phyloP scores from a whole-genome alignment of 2,797 vertebrate genomes.

The Aulostomus chinensis region DNA sequence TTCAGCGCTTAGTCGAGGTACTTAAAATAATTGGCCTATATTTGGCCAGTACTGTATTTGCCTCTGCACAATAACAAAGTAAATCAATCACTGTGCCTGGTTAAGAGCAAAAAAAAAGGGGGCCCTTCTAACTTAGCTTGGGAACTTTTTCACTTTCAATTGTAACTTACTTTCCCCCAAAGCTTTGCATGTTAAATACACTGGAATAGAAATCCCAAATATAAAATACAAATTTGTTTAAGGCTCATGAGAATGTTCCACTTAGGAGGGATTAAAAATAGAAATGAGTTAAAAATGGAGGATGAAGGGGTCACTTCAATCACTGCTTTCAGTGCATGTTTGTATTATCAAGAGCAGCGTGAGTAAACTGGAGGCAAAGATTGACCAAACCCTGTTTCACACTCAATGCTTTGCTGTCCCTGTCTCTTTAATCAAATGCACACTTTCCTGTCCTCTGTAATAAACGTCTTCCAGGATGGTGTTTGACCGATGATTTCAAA shows the following conservation, averaged over 20 bases:
- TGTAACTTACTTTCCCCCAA: conserved; percentile 20
- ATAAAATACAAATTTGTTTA: conserved; percentile 72
- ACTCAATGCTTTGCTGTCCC: conserved; percentile 58
- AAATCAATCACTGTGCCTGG: conserved; percentile 57
- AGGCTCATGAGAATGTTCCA: conserved; percentile 69
- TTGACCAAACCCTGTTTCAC: conserved; percentile 63
- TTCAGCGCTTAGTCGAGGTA: conserved; percentile 57
- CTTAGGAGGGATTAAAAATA: conserved; percentile 74
- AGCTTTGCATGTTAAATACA: conserved; percentile 44
- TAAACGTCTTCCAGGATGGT: conserved; percentile 75
- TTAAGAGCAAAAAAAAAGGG: conserved; percentile 30
- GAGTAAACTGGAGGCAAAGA: conserved; percentile 38
- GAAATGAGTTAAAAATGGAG: conserved; percentile 66
- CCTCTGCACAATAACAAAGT: conserved; percentile 61
- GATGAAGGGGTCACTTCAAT: conserved; percentile 61
- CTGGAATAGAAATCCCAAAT: conserved; percentile 56
- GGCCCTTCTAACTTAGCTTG: conserved; percentile 23
- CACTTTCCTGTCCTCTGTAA: conserved; percentile 69
- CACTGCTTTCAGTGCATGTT: conserved; percentile 68
- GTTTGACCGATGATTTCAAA: conserved; percentile 75
- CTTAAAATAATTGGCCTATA: conserved; percentile 79
- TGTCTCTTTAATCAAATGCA: conserved; percentile 73
- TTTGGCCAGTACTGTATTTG: conserved; percentile 59
- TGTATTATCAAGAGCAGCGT: conserved; percentile 59
- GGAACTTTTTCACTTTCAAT: conserved; percentile 41